These are phyloP conservation scores for Poecile montanus DNA, from an alignment of 2,797 vertebrate genomes.

Conservation along the genomic window DNA sequence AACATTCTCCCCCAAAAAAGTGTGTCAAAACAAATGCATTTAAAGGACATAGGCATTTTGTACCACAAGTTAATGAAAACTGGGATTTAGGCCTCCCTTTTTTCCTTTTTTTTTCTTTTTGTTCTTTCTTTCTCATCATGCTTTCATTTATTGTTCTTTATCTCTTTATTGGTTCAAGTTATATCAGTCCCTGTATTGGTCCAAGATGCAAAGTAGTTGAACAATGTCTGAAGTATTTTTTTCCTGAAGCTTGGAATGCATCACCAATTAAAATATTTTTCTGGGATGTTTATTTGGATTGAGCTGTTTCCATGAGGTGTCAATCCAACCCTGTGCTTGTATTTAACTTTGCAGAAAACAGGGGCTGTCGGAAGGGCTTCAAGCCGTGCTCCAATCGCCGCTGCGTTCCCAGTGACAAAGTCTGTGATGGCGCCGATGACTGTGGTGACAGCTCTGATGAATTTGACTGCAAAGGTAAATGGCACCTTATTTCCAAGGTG, in stretches of 20 bases:
- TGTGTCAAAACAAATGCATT: background rate
- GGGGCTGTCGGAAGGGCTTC: conserved; percentile 90
- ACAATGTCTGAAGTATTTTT: background rate
- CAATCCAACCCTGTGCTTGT: background rate
- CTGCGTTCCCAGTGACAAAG: conserved; percentile 83
- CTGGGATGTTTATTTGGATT: background rate
- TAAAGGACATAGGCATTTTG: background rate
- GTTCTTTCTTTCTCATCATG: fast-evolving
- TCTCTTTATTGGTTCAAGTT: background rate
- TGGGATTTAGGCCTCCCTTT: background rate
- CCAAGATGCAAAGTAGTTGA: background rate
- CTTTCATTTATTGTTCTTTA: background rate
- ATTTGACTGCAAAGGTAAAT: conserved; percentile 91
- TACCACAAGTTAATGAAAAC: background rate
- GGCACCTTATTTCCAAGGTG: background rate
- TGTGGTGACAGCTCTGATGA: conserved; percentile 96
- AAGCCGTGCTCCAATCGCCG: conserved; percentile 88
- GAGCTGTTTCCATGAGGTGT: background rate
- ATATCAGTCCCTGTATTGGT: too few species aligned
- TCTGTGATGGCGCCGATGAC: conserved; percentile 90
- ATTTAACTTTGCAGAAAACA: conserved; percentile 82
- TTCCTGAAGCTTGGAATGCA: background rate
- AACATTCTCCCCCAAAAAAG: background rate
- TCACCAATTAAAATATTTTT: background rate
- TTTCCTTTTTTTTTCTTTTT: background rate